Percentiles rank a stretch among this genome's conserved stretches.
Evolutionary conservation across 2,113 vertebrate genomes (phyloP).

Genomic region (Cinclus cinclus): DNA sequence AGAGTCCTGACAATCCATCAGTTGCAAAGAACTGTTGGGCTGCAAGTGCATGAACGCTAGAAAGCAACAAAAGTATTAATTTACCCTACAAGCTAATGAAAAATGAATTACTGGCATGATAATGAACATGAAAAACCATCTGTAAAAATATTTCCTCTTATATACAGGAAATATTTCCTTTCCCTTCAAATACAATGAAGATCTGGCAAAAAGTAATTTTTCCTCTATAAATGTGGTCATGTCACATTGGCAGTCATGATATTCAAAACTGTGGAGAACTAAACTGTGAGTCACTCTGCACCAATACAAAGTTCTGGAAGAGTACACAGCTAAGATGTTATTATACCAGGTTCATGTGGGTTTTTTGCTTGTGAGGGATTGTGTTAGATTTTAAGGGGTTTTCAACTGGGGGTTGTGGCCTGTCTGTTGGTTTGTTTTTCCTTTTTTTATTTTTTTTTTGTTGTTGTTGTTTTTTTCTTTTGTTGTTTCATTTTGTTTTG

Average conservation of each 20-base stretch:
- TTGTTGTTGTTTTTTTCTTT: no score
- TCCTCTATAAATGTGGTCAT: background rate
- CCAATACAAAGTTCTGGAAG: background rate
- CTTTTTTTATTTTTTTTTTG: no score
- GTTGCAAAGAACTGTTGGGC: fast-evolving
- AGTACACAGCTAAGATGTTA: background rate
- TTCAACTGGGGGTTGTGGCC: background rate
- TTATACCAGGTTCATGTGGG: background rate
- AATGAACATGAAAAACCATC: background rate
- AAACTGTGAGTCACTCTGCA: background rate
- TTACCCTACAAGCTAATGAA: background rate
- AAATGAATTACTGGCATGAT: background rate
- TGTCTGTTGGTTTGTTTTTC: background rate
- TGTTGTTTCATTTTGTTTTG: no score
- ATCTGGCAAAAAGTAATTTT: background rate
- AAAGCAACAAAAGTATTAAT: background rate
- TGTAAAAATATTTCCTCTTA: background rate
- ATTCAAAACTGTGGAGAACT: background rate
- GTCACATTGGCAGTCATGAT: background rate
- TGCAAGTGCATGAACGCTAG: background rate
- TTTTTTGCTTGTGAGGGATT: no score
- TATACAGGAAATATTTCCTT: background rate
- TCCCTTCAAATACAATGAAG: background rate
- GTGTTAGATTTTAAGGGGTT: background rate
- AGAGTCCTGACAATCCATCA: background rate